phyloP scores from a whole-genome alignment of 2,888 invertebrate species.

The Cataglyphis altisquamis region DNA sequence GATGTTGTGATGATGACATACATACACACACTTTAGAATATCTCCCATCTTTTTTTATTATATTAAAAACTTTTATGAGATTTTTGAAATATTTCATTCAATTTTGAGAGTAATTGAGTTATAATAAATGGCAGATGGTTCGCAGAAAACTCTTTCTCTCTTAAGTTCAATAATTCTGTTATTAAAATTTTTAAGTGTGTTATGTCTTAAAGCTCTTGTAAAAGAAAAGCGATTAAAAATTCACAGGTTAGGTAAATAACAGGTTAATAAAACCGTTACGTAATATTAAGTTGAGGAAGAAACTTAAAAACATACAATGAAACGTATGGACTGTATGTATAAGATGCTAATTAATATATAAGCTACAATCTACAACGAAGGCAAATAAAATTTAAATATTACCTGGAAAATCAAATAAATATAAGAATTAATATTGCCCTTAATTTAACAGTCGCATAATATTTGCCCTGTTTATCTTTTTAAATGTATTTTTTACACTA shows the following conservation, averaged over 20 bases:
- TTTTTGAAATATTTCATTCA: neutral
- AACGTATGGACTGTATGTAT: neutral
- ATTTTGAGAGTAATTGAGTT: neutral
- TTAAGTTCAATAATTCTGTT: constrained; percentile 23
- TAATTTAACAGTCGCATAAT: neutral
- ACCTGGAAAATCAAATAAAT: neutral
- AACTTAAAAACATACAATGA: neutral
- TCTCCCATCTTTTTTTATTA: neutral
- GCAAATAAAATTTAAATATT: neutral
- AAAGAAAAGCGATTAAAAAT: constrained; percentile 10
- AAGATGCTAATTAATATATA: neutral
- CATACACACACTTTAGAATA: neutral
- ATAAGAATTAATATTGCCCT: neutral
- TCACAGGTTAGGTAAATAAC: neutral
- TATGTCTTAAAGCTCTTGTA: neutral
- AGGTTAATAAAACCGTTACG: neutral
- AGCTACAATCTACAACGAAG: neutral
- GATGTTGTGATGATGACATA: neutral
- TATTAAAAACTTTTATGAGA: constrained; percentile 1
- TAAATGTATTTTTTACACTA: neutral
- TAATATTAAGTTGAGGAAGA: constrained; percentile 20
- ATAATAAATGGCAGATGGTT: neutral
- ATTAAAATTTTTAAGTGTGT: constrained; percentile 21
- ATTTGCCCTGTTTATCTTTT: neutral
- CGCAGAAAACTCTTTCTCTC: neutral